Conservation (phyloP, 2,888 invertebrate species). For the Bruchidius siliquastri region DNA sequence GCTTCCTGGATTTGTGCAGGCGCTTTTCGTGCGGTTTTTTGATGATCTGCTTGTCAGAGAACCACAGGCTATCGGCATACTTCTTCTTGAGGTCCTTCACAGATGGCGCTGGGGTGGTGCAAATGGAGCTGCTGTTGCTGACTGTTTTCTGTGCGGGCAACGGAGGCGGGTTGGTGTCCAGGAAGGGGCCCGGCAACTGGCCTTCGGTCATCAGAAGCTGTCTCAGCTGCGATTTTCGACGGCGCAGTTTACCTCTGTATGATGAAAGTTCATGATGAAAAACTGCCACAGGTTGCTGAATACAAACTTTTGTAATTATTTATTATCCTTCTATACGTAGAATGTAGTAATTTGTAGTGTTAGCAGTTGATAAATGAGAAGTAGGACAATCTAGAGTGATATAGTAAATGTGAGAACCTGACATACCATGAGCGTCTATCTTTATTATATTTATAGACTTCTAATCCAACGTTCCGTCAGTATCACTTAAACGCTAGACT, state of each 20-base stretch:
- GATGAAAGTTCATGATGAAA: no score
- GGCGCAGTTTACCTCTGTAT: not conserved
- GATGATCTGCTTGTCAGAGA: slow-evolving; percentile 20
- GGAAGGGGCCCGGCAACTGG: not conserved
- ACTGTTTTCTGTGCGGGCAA: not conserved
- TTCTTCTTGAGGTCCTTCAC: slow-evolving; percentile 15
- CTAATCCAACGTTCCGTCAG: no score
- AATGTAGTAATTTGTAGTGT: no score
- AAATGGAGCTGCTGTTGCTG: not conserved
- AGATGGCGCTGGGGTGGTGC: not conserved
- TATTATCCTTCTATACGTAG: no score
- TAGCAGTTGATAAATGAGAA: no score
- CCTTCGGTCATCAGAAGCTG: not conserved
- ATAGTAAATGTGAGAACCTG: no score
- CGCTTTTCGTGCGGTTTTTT: not conserved
- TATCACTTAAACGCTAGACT: no score
- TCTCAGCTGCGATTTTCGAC: not conserved
- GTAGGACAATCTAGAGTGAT: no score
- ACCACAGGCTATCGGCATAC: slow-evolving; percentile 34
- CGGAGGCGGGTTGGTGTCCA: not conserved
- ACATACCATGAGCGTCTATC: no score
- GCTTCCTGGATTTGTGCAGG: not conserved
- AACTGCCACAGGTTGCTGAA: no score
- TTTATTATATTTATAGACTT: no score
- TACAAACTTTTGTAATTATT: no score